Base-by-base conservation (phyloP, 2,113 vertebrate species). In the Polypterus senegalus region DNA sequence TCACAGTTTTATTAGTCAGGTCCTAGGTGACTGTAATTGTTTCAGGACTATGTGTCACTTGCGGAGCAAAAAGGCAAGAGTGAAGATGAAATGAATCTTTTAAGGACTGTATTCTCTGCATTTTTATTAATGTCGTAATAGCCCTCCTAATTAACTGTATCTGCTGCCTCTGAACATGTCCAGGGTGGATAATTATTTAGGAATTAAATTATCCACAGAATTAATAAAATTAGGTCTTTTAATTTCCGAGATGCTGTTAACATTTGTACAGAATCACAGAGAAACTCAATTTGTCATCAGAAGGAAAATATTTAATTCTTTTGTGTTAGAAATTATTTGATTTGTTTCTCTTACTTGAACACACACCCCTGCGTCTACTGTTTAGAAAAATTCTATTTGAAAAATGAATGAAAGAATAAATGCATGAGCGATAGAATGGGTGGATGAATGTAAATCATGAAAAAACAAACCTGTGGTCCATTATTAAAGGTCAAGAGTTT, bases 1-100 rank as follows among this genome's bases (percentile, higher is more conserved):
- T 74, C 63, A 69, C 68, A 69, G 65, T 74, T 49, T 67, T 47
- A 55, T 68, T 73, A 73, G 61, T 46, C 72, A 43, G 66, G 7
- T 54, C 6, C 6, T 66, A 61, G 63, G 61, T 62, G 66, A 56
- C 10, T 71, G 63, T 61, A 69, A 66, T 73, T 69, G 67, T 71
- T 71, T 68, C 47, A 48, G 59, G 27, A 43, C 72, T 63, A 8
- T 58, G 59, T 8, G 66, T 27, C 57, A 53, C 59, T 56, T 61
- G 55, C 46, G 10, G 3, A 52, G 51, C 10, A 52, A 52, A 52
- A 52, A 27, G 27, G 27, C 27, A 27, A 27, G 27, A 27, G 27
- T 27, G 27, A 27, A 27, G 27, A 27, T 27, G 27, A 49, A 62
- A 48, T 51, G 65, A 57, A 11, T 58, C 46, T 56, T 52, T 51